phyloP scores from a whole-genome alignment of 2,888 invertebrate genomes.

The Leptinotarsa tumamoca region DNA sequence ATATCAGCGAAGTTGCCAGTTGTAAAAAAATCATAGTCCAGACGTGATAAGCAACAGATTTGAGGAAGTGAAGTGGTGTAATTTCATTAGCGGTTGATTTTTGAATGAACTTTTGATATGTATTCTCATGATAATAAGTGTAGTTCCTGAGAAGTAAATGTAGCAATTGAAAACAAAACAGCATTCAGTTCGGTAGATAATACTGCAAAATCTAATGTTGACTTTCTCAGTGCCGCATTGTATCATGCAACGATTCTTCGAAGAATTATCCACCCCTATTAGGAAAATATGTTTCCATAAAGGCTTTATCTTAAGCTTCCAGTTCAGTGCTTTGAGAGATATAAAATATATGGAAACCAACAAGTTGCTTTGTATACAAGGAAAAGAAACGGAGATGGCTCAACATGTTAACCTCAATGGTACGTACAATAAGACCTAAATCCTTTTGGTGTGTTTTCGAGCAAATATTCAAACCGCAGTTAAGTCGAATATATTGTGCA shows the following conservation, averaged over 20 bases:
- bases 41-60: too few species aligned
- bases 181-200: too few species aligned
- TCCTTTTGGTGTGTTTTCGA: constrained; percentile 23
- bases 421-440: constrained; percentile 22
- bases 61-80: too few species aligned
- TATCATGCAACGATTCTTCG: not conserved
- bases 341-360: constrained; percentile 18
- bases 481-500: constrained; percentile 11
- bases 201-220: not conserved
- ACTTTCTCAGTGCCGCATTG: too few species aligned
- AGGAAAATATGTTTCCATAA: not conserved
- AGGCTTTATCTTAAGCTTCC: not conserved
- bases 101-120: too few species aligned
- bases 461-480: constrained; percentile 22
- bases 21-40: too few species aligned
- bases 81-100: too few species aligned
- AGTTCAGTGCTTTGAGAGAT: constrained; percentile 1
- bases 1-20: too few species aligned
- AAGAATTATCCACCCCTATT: not conserved
- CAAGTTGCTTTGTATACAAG: constrained; percentile 4
- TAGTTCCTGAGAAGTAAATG: too few species aligned
- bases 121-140: too few species aligned
- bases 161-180: too few species aligned
- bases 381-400: constrained; percentile 17
- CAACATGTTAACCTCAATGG: constrained; percentile 21